phyloP scores from a whole-genome alignment of 2,113 vertebrate genomes.

The Carettochelys insculpta region DNA sequence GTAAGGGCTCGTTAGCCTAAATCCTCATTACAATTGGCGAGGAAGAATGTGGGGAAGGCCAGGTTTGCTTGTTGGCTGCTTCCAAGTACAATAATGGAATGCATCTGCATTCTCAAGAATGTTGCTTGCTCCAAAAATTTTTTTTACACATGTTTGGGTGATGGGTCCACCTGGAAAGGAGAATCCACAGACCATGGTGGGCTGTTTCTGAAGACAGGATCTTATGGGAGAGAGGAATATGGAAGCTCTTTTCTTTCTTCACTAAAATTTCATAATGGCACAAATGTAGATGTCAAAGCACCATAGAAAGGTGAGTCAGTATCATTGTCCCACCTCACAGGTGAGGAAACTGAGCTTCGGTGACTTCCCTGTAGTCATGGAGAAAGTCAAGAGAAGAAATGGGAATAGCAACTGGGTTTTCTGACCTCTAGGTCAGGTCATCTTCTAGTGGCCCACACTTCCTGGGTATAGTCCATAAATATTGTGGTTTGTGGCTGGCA shows the following conservation, averaged over 20 bases:
- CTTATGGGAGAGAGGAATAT: background rate
- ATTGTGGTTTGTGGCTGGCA: background rate
- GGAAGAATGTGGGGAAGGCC: background rate
- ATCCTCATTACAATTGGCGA: background rate
- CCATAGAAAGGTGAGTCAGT: background rate
- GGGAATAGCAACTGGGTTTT: background rate
- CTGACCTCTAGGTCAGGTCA: background rate
- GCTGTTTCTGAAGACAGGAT: background rate
- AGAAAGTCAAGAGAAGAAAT: background rate
- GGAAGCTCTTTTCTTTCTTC: background rate
- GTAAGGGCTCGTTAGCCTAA: background rate
- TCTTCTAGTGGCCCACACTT: background rate
- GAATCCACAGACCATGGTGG: background rate
- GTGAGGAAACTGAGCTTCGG: background rate
- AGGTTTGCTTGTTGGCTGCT: background rate
- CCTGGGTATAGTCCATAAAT: background rate
- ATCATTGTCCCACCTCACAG: background rate
- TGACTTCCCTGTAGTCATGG: background rate
- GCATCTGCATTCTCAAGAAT: background rate
- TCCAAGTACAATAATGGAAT: background rate
- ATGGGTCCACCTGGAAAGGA: background rate
- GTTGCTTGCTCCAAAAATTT: background rate
- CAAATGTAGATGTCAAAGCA: background rate
- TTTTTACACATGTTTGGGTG: background rate
- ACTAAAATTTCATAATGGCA: background rate